phyloP scores from a whole-genome alignment of 2,888 invertebrate genomes.

The Orchesella flavescens region DNA sequence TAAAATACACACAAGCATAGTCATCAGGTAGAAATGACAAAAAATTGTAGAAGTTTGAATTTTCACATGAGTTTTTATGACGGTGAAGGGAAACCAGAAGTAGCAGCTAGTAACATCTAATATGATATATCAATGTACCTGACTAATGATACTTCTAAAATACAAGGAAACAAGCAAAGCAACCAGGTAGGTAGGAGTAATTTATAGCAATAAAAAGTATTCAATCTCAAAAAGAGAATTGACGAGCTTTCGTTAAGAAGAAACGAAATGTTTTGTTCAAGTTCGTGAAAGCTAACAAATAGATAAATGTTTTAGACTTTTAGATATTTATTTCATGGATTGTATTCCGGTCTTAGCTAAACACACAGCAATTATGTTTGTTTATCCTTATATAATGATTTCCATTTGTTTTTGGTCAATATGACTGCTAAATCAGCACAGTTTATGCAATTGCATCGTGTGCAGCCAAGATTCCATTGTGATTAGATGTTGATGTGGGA shows the following conservation, averaged over 20 bases:
- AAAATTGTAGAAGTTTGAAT: not conserved
- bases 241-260: not conserved
- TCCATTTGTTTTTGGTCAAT: no score
- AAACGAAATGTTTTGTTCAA: not conserved
- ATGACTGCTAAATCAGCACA: no score
- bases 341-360: no score
- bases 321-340: no score
- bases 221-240: not conserved
- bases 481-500: no score
- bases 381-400: no score
- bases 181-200: not conserved
- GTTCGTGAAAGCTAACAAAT: not conserved
- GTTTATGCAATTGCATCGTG: no score
- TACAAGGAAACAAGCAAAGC: not conserved
- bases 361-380: no score
- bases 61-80: not conserved
- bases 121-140: no score
- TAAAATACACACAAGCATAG: not conserved
- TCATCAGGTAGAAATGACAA: not conserved
- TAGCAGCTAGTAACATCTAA: no score
- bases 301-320: not conserved
- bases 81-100: no score
- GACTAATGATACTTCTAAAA: not conserved
- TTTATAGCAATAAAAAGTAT: not conserved
- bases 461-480: no score